Percentiles rank a stretch among this genome's conserved stretches.
Evolutionary conservation across 1,140 invertebrate genomes (phyloP).

Genomic region (Ceratosolen solmsi): DNA sequence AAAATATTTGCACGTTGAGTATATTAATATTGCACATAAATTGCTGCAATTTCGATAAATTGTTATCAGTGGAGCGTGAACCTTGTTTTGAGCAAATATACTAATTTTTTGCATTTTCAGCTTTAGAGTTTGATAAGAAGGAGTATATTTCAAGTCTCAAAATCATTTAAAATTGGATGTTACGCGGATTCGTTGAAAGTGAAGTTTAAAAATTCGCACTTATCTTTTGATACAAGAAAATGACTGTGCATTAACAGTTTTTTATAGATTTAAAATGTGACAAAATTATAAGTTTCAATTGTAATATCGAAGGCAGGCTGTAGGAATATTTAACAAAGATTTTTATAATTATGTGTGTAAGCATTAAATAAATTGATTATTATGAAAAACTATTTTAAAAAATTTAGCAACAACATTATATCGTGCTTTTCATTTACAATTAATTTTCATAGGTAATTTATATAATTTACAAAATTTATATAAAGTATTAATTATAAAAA

Average conservation of each 20-base stretch:
- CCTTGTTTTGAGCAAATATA: slow-evolving; percentile 39
- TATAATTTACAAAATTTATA: too few relatives aligned
- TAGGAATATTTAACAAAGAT: not conserved
- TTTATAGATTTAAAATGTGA: not conserved
- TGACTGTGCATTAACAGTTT: slow-evolving; percentile 18
- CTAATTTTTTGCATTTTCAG: slow-evolving; percentile 26
- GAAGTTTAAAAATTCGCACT: not conserved
- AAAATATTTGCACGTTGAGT: not conserved
- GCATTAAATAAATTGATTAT: not conserved
- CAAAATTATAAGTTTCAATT: not conserved
- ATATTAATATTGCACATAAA: slow-evolving; percentile 2
- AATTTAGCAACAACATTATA: too few relatives aligned
- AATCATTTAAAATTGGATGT: slow-evolving; percentile 34
- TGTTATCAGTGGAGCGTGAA: slow-evolving; percentile 34
- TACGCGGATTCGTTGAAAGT: not conserved
- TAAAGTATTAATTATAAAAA: too few relatives aligned
- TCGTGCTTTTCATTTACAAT: too few relatives aligned
- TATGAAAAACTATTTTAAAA: too few relatives aligned
- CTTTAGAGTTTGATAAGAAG: slow-evolving; percentile 5
- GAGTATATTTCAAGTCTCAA: slow-evolving; percentile 36
- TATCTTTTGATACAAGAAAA: slow-evolving; percentile 29
- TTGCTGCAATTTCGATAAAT: slow-evolving; percentile 45
- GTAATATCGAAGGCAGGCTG: not conserved
- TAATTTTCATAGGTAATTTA: too few relatives aligned
- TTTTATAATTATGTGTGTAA: not conserved